A percentile compares a stretch with the other conserved stretches of the same genome.
phyloP scores from a whole-genome alignment of 2,797 vertebrate species.

The Dryobates pubescens region DNA sequence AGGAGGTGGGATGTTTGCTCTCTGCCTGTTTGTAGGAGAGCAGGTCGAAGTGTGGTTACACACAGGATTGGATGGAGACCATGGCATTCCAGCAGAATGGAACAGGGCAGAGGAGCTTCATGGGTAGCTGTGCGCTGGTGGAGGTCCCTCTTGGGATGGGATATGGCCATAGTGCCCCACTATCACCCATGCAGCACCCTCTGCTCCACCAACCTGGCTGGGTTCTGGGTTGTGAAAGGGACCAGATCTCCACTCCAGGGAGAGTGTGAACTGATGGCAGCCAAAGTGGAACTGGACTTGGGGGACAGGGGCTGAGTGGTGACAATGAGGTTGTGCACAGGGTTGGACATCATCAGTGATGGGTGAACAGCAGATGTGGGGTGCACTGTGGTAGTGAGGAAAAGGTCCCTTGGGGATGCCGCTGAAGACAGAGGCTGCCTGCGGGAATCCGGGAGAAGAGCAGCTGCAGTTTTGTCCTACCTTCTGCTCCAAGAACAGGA shows the following conservation, averaged over 20 bases:
- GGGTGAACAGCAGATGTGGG: background rate
- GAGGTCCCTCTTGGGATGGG: background rate
- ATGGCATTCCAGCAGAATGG: background rate
- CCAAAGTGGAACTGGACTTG: background rate
- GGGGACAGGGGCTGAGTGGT: background rate
- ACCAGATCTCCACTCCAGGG: accelerated
- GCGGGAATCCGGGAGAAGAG: background rate
- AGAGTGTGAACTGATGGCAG: background rate
- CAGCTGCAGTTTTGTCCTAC: background rate
- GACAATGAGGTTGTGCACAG: background rate
- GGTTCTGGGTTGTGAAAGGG: background rate
- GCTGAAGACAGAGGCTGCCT: background rate
- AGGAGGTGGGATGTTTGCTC: background rate
- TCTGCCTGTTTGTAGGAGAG: background rate
- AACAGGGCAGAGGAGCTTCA: background rate
- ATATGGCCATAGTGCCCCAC: too few relatives aligned
- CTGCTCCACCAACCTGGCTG: background rate
- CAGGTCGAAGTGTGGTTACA: accelerated
- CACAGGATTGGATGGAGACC: background rate
- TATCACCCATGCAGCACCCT: accelerated
- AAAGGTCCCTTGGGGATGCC: background rate
- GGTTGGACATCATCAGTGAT: accelerated
- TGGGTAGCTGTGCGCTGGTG: accelerated
- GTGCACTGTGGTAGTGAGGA: background rate
- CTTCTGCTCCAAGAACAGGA: background rate